Base-by-base conservation (phyloP, 1,140 invertebrate species). In the Brachystomella parvula region DNA sequence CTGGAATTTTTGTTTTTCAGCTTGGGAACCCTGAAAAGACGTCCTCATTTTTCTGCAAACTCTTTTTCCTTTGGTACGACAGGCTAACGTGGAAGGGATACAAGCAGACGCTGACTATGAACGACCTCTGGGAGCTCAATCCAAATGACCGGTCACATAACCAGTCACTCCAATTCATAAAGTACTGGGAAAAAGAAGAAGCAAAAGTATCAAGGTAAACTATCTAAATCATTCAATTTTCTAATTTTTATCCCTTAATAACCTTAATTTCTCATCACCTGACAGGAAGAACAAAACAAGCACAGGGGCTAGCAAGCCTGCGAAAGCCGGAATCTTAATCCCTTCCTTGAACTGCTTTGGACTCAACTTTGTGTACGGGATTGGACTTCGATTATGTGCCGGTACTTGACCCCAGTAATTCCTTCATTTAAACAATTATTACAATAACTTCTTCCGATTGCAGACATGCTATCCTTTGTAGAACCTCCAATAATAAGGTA, bases 31-130 rank as follows among this genome's bases (percentile, higher is more conserved):
- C 96, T 58, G 94, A 98, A 77, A 80, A 83, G 62, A 78, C 80
- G 62, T 83, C 90, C 39, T 93, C 94, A 28, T 97, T 95, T 77
- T 82, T 93, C 24, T 94, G 91, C 28, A 84, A 86, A 60, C 78
- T 98, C 3, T 83, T 89, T 0, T 98, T 94, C 77, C 84, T 86
- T 60, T 99, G 96, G 96, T 96, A 97, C 77, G 89, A 93, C 77
- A 67, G 78, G 0, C 78, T 96, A 71, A 87, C 90, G 1, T 86
- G 79, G 62, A 72, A 76, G 57, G 82, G 82, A 0, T 82, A 78
- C 72, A 78, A 77, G 62, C 75, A 74, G 21, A 75, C 80, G 6
- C 69, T 85, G 32, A 77, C 75, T 39, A 71, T 70, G 57, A 72
- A 76, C 32, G 80, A 84, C 73, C 73, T 85, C 0, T 85, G 82